Conservation (phyloP, 2,888 invertebrate genomes). For the Steromphala cineraria region DNA sequence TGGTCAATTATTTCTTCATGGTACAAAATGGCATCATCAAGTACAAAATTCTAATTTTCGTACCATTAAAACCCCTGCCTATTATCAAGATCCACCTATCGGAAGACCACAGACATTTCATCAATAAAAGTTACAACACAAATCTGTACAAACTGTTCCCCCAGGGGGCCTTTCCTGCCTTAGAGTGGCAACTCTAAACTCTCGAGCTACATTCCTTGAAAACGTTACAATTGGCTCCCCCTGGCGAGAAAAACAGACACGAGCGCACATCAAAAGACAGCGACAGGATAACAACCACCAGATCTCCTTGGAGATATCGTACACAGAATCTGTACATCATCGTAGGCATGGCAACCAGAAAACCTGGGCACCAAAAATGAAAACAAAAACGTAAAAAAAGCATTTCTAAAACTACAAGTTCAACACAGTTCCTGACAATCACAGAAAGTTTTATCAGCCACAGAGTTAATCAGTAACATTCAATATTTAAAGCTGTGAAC, state of each 20-base stretch:
- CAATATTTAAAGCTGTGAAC: no score
- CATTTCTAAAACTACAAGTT: conserved; percentile 7
- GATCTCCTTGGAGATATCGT: background rate
- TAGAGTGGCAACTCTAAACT: background rate
- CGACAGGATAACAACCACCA: background rate
- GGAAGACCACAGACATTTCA: conserved; percentile 3
- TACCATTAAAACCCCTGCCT: background rate
- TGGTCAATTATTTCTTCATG: background rate
- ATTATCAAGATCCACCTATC: background rate
- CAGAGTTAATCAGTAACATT: no score
- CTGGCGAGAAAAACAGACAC: background rate
- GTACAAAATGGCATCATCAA: background rate
- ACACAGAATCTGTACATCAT: conserved; percentile 10
- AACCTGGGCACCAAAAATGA: background rate
- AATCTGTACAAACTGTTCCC: background rate
- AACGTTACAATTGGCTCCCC: background rate
- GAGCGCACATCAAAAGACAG: background rate
- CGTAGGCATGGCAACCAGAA: background rate
- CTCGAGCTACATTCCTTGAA: background rate
- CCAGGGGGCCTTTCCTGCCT: background rate
- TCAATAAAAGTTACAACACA: background rate
- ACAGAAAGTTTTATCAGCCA: no score
- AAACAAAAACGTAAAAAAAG: conserved; percentile 14
- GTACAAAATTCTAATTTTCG: background rate
- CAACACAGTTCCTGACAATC: no score